phyloP scores from a whole-genome alignment of 2,888 invertebrate genomes.

The Meliscaeva auricollis region DNA sequence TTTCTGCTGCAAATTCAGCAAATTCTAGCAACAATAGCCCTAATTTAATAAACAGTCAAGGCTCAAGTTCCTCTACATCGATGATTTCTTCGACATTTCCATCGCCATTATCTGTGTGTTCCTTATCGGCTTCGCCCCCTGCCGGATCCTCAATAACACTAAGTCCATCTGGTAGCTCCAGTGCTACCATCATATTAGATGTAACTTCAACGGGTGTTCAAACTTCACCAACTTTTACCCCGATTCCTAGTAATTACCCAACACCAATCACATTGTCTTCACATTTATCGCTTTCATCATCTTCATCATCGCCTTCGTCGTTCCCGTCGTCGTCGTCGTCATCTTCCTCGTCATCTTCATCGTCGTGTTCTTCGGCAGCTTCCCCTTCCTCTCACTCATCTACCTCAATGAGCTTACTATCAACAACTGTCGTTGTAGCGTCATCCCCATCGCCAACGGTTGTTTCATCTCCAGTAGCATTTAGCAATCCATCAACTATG shows the following conservation, averaged over 20 bases:
- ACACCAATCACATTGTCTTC: conserved; percentile 64
- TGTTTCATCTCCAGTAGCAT: conserved; percentile 56
- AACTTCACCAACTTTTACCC: conserved; percentile 59
- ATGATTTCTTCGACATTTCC: conserved; percentile 71
- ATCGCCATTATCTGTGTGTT: conserved; percentile 61
- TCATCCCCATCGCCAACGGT: conserved; percentile 59
- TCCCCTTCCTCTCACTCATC: conserved; percentile 62
- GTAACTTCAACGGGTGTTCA: conserved; percentile 65
- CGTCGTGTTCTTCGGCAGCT: conserved; percentile 60
- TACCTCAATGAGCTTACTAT: conserved; percentile 66
- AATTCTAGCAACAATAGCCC: conserved; percentile 67
- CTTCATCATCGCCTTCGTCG: conserved; percentile 50
- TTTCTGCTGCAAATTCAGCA: conserved; percentile 38
- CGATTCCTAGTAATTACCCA: conserved; percentile 48
- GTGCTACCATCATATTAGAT: conserved; percentile 58
- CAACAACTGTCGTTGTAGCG: conserved; percentile 63
- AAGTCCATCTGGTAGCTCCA: conserved; percentile 63
- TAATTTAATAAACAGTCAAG: conserved; percentile 69
- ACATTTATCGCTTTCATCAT: conserved; percentile 35
- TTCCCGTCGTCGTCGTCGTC: conserved; percentile 64
- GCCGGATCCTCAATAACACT: conserved; percentile 82
- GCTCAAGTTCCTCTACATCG: conserved; percentile 73
- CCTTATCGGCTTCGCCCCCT: conserved; percentile 80
- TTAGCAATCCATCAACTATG: conserved; percentile 49
- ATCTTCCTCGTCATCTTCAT: conserved; percentile 73